Conservation (phyloP, 2,888 invertebrate species). For the Trachelus troglodyta region DNA sequence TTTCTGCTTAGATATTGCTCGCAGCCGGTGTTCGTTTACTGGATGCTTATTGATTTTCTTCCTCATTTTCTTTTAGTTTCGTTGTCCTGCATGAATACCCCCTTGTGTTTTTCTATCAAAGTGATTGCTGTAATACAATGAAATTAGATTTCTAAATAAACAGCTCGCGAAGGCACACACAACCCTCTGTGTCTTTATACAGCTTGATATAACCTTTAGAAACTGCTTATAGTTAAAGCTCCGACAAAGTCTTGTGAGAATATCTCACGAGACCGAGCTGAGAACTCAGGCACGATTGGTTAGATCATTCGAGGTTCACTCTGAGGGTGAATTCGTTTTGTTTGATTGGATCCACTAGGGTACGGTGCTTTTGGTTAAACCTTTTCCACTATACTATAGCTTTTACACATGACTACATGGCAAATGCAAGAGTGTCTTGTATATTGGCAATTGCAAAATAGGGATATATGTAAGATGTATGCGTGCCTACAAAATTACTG, state of each 20-base stretch:
- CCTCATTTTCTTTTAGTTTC: constrained; percentile 13
- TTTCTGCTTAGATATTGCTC: not conserved
- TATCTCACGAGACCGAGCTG: not conserved
- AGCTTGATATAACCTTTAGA: not conserved
- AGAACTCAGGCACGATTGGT: not conserved
- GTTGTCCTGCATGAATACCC: not conserved
- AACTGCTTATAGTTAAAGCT: not conserved
- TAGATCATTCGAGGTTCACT: not conserved
- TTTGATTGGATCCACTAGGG: not conserved
- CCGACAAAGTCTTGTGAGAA: not conserved
- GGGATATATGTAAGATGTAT: not conserved
- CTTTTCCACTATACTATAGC: not conserved
- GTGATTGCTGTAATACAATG: constrained; percentile 27
- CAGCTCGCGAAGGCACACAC: not conserved
- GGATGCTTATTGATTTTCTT: constrained; percentile 21
- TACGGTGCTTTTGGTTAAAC: not conserved
- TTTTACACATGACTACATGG: not conserved
- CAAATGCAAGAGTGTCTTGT: not conserved
- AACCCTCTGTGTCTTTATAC: not conserved
- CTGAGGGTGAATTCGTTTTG: not conserved
- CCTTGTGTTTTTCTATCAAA: not conserved
- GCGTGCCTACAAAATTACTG: not conserved
- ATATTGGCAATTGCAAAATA: not conserved
- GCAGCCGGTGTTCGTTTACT: constrained; percentile 13
- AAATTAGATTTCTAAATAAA: constrained; percentile 32